phyloP scores from a whole-genome alignment of 2,797 vertebrate genomes.

The Acanthiza pusilla region DNA sequence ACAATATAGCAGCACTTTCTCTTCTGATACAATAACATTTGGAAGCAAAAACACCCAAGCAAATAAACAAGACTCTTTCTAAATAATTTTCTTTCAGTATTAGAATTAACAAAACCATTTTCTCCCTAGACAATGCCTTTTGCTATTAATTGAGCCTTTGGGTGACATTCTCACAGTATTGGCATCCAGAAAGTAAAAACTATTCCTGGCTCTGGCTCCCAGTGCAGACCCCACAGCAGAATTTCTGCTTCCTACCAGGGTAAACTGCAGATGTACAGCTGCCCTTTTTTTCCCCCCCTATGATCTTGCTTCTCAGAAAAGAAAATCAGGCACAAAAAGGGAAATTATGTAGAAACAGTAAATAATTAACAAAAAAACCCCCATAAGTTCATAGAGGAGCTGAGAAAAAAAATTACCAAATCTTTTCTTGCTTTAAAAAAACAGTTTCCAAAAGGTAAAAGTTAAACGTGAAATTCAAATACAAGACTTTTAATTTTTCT shows the following conservation, averaged over 20 bases:
- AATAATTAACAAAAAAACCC: background rate
- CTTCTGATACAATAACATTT: background rate
- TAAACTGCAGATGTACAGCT: background rate
- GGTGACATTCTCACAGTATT: background rate
- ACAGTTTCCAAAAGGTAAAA: background rate
- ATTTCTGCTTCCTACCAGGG: background rate
- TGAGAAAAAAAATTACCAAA: background rate
- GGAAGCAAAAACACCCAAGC: background rate
- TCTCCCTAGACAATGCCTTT: background rate
- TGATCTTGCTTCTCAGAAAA: background rate
- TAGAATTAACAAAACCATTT: background rate
- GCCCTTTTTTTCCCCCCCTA: too few species aligned
- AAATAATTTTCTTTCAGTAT: background rate
- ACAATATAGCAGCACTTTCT: background rate
- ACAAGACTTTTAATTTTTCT: background rate
- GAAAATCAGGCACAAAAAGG: background rate
- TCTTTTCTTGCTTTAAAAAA: background rate
- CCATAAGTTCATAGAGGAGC: accelerated
- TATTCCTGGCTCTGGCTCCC: background rate
- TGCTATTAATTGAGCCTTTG: background rate
- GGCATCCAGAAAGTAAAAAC: background rate
- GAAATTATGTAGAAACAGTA: background rate
- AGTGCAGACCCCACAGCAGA: accelerated
- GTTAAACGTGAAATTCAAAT: background rate
- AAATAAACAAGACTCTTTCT: background rate